Evolutionary conservation across 2,888 invertebrate genomes (phyloP), one percentile per base, ranked within the genome.

Genomic region (Cataglyphis livida): DNA sequence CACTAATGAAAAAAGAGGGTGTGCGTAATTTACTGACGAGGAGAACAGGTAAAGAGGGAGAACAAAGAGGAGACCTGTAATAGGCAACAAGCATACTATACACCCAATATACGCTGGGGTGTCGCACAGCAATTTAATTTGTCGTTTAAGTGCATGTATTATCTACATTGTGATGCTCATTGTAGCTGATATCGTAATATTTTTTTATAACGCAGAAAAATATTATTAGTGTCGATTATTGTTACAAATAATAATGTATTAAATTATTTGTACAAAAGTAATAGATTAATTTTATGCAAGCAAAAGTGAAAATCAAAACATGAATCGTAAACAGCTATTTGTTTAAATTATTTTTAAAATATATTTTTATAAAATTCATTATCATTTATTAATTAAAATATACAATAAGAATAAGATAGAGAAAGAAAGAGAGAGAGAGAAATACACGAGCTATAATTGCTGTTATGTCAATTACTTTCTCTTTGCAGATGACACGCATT

Each of bases 31-130:
- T 87, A 85, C 73, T 85, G 87, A 85, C 68, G 88, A 82, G 87
- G 85, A 87, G 84, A 86, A 87, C 85, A 70, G 81, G 75, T 81
- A 83, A 75, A 76, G 88, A 85, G 84, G 84, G 87, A 87, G 88
- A 85, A 89, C 84, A 85, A 85, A 88, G 85, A 89, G 87, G 88
- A 87, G 84, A 87, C 89, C 83, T 87, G 89, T 89, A 89, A 89
- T 88, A 89, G 88, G 82, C 84, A 84, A 84, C 75, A 84, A 70
- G 88, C 79, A 88, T 88, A 88, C 85, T 85, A 61, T 85, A 78
- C 59, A 85, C 68, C 82, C 82, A 84, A 85, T 84, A 85, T 85
- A 82, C 75, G 76, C 75, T 85, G 79, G 81, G 85, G 87, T 88
- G 74, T 85, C 84, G 83, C 84, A 61, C 57, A 81, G 75, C 84